Percentiles rank a stretch among this genome's conserved stretches.
Evolutionary conservation across 2,113 vertebrate species (phyloP).

Genomic region (Dissostichus mawsoni): DNA sequence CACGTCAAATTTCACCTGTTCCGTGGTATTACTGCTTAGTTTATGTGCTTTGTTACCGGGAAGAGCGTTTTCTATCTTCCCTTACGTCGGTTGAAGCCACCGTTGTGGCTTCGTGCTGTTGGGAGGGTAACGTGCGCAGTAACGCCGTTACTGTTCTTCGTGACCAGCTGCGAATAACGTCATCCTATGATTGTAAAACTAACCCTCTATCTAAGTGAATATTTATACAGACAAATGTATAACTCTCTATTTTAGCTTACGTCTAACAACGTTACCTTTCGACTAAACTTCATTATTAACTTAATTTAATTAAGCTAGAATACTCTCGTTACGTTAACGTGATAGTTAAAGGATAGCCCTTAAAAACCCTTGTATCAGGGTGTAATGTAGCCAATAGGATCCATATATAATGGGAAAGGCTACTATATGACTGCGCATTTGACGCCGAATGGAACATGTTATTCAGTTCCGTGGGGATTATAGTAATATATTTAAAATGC

Average conservation of each 20-base stretch:
- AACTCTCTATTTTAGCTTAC: neutral
- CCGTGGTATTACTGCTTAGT: neutral
- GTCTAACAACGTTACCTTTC: neutral
- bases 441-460: neutral
- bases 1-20: conserved; percentile 1
- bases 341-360: too few relatives aligned
- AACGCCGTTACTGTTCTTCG: conserved; percentile 1
- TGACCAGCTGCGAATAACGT: neutral
- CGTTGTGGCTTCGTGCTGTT: neutral
- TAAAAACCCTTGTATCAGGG: neutral
- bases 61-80: neutral
- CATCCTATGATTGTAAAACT: too few relatives aligned
- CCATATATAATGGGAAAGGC: neutral
- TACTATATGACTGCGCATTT: neutral
- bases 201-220: fast-evolving
- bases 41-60: neutral
- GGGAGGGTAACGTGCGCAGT: conserved; percentile 5
- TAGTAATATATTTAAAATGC: too few relatives aligned
- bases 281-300: neutral
- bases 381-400: neutral
- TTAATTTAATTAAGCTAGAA: too few relatives aligned
- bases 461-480: neutral
- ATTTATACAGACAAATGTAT: neutral
- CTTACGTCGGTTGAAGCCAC: too few relatives aligned
- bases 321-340: neutral